These are phyloP conservation scores for Serinus canaria DNA, from an alignment of 2,113 vertebrate genomes.

Conservation along the genomic window DNA sequence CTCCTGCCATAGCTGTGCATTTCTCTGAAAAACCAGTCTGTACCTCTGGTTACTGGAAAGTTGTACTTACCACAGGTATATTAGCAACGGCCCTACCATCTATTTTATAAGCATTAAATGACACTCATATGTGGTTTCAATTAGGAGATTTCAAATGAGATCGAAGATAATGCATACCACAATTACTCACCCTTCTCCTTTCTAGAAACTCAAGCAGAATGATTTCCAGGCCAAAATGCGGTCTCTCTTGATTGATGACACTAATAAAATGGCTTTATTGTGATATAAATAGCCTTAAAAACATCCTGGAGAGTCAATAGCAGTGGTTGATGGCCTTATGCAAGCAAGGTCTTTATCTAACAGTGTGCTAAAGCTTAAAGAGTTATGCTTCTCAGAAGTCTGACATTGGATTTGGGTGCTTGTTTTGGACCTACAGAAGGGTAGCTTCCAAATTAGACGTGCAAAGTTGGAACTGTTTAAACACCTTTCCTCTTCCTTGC, in stretches of 20 bases:
- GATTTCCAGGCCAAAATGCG: conserved; percentile 70
- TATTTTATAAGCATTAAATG: conserved; percentile 72
- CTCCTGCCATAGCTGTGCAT: background rate
- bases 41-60: conserved; percentile 7
- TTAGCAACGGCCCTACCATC: conserved; percentile 46
- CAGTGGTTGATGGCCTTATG: conserved; percentile 66
- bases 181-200: conserved; percentile 67
- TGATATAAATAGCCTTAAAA: conserved; percentile 80
- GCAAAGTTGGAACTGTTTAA: conserved; percentile 38
- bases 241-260: conserved; percentile 70
- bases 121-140: conserved; percentile 62
- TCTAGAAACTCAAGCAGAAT: conserved; percentile 62
- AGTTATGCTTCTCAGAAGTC: conserved; percentile 64
- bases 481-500: conserved; percentile 33
- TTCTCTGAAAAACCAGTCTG: background rate
- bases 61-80: conserved; percentile 13
- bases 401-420: conserved; percentile 56
- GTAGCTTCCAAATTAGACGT: conserved; percentile 20
- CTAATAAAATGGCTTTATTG: conserved; percentile 77
- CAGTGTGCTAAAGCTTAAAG: conserved; percentile 57
- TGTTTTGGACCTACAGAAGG: conserved; percentile 49
- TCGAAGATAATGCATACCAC: conserved; percentile 71
- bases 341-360: conserved; percentile 70
- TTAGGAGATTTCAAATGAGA: conserved; percentile 75
- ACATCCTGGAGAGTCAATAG: conserved; percentile 74